Percentiles rank a stretch among this genome's conserved stretches.
phyloP scores from a whole-genome alignment of 2,797 vertebrate genomes.

The Enoplosus armatus region DNA sequence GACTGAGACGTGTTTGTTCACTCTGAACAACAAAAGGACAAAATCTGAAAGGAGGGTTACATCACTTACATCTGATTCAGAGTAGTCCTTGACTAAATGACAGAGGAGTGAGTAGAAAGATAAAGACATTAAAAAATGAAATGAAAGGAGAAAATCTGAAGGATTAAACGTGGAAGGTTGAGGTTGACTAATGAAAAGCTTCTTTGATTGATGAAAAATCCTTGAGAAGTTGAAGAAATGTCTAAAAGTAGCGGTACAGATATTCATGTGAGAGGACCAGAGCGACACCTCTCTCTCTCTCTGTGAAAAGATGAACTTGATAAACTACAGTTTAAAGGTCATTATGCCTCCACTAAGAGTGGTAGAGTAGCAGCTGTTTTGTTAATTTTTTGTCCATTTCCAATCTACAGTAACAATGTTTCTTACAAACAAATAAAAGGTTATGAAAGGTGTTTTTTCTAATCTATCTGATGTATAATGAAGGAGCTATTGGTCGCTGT shows the following conservation, averaged over 20 bases:
- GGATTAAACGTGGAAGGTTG: background rate
- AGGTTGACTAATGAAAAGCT: constrained; percentile 8
- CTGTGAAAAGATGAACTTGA: constrained; percentile 20
- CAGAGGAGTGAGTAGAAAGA: constrained; percentile 12
- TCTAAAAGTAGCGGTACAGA: background rate
- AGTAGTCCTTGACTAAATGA: constrained; percentile 63
- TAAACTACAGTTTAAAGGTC: too few species aligned
- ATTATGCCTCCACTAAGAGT: too few species aligned
- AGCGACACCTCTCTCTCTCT: background rate
- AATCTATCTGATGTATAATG: background rate
- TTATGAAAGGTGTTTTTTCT: background rate
- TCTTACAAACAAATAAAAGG: background rate
- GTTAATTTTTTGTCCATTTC: background rate
- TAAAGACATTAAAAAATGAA: constrained; percentile 6
- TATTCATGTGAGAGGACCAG: constrained; percentile 2
- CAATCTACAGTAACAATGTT: background rate
- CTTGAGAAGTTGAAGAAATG: constrained; percentile 23
- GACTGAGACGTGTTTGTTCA: constrained; percentile 63
- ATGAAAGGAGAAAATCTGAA: background rate
- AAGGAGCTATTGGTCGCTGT: background rate
- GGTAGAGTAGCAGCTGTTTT: background rate
- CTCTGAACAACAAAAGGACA: constrained; percentile 64
- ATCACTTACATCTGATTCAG: constrained; percentile 63
- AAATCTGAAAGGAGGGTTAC: constrained; percentile 58
- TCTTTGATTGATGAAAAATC: constrained; percentile 24